phyloP scores from a whole-genome alignment of 2,888 invertebrate species.

The Nomada fabriciana region DNA sequence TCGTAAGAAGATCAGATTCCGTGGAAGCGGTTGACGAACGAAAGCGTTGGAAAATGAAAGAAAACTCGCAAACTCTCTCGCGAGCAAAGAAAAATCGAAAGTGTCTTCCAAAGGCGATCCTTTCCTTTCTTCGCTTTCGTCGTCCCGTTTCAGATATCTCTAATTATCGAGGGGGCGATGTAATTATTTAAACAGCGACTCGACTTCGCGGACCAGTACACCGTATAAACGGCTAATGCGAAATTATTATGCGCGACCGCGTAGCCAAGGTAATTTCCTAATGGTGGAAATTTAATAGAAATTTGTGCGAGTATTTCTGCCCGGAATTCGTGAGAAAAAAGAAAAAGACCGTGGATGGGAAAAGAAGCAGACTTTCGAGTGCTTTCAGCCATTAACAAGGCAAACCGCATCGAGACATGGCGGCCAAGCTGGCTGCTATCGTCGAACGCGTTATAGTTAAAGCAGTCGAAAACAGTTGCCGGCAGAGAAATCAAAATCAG shows the following conservation, averaged over 20 bases:
- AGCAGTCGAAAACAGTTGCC: background rate
- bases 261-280: constrained; percentile 68
- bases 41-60: no score
- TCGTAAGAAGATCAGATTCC: constrained; percentile 18
- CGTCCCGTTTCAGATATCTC: constrained; percentile 7
- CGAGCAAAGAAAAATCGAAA: no score
- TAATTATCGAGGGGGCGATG: constrained; percentile 36
- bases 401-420: constrained; percentile 14
- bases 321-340: background rate
- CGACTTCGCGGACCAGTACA: constrained; percentile 27
- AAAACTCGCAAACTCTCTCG: no score
- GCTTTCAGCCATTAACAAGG: constrained; percentile 35
- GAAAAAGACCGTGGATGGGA: background rate
- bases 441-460: background rate
- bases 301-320: constrained; percentile 39
- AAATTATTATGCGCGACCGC: constrained; percentile 52
- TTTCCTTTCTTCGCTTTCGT: background rate
- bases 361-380: constrained; percentile 24
- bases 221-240: constrained; percentile 59
- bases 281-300: constrained; percentile 66
- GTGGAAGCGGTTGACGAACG: background rate
- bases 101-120: background rate
- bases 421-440: constrained; percentile 11
- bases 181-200: constrained; percentile 45
- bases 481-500: no score